Evolutionary conservation across 1,140 invertebrate genomes (phyloP), one percentile per base, ranked within the genome.

Genomic region (Ips typographus): DNA sequence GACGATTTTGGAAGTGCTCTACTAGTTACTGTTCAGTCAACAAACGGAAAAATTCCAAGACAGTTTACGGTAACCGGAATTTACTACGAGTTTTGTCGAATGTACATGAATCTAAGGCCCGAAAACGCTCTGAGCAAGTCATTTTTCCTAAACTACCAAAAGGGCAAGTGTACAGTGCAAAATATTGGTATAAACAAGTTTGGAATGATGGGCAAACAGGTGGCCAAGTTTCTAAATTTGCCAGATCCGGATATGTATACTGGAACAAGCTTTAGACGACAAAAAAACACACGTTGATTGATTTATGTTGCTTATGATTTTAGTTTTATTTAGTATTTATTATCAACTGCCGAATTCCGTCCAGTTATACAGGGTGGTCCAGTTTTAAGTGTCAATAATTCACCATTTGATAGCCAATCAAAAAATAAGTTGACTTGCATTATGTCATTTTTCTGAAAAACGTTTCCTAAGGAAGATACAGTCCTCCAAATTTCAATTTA

Each of bases 81-180:
- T 8, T 73, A 70, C 44, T 71, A 67, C 43, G 4, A 38, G 4
- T 42, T 67, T 44, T 41, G 40, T 53, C 38, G 22, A 8, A 61
- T n/a, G 2, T 44, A 49, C 37, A 5, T 44, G 40, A n/a, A 43
- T 44, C 22, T 61, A 22, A 7, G 59, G 5, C 63, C 60, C 4
- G 8, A 40, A 3, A 22, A 55, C 37, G 4, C 8, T 3, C 4
- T 42, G 40, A 36, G 40, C 1, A 40, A 58, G 7, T 22, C 37
- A 3, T 64, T 73, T 59, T 71, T 68, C 40, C 42, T 79, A 41
- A 73, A 74, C 53, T 79, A 77, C 56, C 68, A 57, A 60, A 73
- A 75, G 40, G 74, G 71, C 40, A 76, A 76, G 68, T 80, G 77
- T 74, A 74, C 60, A 22, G 60, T 53, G 39, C 76, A 78, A 64